Evolutionary conservation across 2,113 vertebrate genomes (phyloP), one percentile per base, ranked within the genome.

Genomic region (Bufo bufo): DNA sequence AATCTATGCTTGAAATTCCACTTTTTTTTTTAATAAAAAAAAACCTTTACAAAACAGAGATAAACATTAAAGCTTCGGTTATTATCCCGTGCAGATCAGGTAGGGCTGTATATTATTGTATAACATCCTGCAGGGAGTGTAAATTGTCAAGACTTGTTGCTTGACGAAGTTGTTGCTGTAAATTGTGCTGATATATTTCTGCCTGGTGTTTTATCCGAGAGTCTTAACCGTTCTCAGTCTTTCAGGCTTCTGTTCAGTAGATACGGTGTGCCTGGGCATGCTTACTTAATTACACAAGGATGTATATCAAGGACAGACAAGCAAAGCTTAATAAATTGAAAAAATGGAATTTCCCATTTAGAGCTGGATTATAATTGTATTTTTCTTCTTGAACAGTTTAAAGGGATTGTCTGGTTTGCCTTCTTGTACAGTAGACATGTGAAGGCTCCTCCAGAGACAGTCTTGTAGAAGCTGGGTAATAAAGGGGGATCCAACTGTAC

Each of bases 81-180:
- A 50, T 82, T 49, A 65, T 82, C 14, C 61, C 23, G 33, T 20
- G 69, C 52, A 74, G 54, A 45, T 75, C 52, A 59, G 13, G 45
- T 45, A 59, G 33, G 61, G 69, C 83, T 7, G 14, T 19, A 54
- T 49, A 77, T 77, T 59, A 61, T 85, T 59, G 54, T 77, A 61
- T 77, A 47, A 14, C 56, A 85, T 63, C 72, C 71, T 23, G 71
- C 59, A 65, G 84, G 56, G 71, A 49, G 17, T 63, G 33, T 23
- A 63, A 4, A 50, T 33, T 85, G 84, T 77, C 54, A 63, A 45
- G 45, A 85, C 84, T 77, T 85, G 84, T 77, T 69, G 63, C 45
- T 6, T 23, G 20, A 47, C 49, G 43, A 83, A 71, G 2, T 50
- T 71, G 49, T 84, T 49, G 54, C 56, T 50, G 58, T 47, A 75